A percentile compares a stretch with the other conserved stretches of the same genome.
These are phyloP conservation scores for Sebastes fasciatus DNA, from an alignment of 2,113 vertebrate species.

Conservation along the genomic window DNA sequence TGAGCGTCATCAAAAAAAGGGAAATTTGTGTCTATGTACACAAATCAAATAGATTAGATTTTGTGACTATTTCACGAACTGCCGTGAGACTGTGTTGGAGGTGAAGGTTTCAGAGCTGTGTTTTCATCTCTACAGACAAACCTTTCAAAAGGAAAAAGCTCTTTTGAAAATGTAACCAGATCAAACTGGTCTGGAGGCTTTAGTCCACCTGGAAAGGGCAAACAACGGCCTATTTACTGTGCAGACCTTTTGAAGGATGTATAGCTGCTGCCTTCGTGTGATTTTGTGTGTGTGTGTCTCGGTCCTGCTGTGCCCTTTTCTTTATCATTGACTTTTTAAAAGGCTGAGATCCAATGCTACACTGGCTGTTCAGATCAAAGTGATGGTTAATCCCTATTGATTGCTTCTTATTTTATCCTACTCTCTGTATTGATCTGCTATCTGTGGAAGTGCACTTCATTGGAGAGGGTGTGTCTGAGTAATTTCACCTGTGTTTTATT, in stretches of 20 bases:
- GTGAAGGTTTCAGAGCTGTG: background rate
- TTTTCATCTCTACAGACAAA: conserved; percentile 24
- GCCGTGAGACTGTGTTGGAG: no score
- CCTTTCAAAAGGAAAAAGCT: conserved; percentile 39
- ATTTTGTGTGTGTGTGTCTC: conserved; percentile 4
- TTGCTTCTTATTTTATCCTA: conserved; percentile 29
- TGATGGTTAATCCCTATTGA: conserved; percentile 11
- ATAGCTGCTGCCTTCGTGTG: conserved; percentile 11
- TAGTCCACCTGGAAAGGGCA: conserved; percentile 46
- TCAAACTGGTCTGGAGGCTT: conserved; percentile 43
- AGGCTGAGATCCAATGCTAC: background rate
- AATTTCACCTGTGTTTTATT: conserved; percentile 33
- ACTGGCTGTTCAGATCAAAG: conserved; percentile 35
- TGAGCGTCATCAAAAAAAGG: no score
- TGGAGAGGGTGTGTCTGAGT: conserved; percentile 16
- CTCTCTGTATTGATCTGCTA: conserved; percentile 18
- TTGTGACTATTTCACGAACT: no score
- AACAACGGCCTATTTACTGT: conserved; percentile 9
- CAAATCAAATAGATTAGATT: no score
- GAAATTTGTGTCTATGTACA: no score
- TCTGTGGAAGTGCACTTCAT: conserved; percentile 13
- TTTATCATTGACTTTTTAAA: conserved; percentile 33
- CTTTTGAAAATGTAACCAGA: conserved; percentile 42
- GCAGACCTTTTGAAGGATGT: conserved; percentile 41
- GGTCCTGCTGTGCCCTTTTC: conserved; percentile 25